Percentiles rank a stretch among this genome's conserved stretches.
Evolutionary conservation across 2,797 vertebrate species (phyloP).

Genomic region (Delichon dasypus): DNA sequence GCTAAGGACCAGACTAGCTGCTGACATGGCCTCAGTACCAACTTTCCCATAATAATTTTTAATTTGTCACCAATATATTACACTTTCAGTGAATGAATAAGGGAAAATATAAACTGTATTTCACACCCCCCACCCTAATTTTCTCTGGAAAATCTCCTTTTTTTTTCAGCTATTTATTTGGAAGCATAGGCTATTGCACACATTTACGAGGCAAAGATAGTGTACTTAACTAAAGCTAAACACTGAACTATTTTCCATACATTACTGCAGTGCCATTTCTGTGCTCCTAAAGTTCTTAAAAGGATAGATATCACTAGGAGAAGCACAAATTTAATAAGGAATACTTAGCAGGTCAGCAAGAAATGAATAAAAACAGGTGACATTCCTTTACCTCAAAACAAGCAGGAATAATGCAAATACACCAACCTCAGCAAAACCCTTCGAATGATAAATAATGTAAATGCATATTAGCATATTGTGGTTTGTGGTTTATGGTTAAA

Average conservation of each 20-base stretch:
- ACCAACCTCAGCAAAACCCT: neutral
- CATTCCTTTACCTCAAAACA: neutral
- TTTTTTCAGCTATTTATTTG: neutral
- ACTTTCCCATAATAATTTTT: neutral
- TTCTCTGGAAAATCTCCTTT: neutral
- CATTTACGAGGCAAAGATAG: neutral
- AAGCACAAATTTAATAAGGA: neutral
- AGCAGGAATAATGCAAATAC: neutral
- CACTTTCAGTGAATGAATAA: neutral
- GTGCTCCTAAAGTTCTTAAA: neutral
- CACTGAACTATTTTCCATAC: neutral
- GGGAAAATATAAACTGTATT: neutral
- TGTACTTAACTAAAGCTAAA: neutral
- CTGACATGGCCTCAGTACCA: neutral
- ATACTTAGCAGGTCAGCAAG: neutral
- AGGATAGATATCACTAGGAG: neutral
- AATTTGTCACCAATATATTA: neutral
- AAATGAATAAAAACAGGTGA: neutral
- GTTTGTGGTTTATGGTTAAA: neutral
- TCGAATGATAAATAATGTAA: neutral
- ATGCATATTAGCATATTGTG: neutral
- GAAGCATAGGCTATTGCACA: neutral
- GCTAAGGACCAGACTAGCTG: neutral
- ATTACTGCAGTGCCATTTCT: neutral
- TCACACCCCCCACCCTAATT: accelerated